Base-by-base conservation (phyloP, 2,113 vertebrate genomes). In the Poeciliopsis retropinna region DNA sequence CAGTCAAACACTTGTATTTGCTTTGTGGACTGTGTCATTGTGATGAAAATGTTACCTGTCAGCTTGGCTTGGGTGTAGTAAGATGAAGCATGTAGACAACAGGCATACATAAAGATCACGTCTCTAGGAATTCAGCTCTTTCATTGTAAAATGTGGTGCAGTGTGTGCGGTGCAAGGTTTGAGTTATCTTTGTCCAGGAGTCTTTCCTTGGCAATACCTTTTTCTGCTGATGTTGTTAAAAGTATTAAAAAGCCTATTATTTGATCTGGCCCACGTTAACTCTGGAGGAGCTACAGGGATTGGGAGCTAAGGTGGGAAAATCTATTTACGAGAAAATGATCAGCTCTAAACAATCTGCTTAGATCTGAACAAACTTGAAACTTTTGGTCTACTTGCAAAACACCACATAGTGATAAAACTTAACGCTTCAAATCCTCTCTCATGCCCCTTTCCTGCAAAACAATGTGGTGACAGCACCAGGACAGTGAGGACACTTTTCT, bases 1-100 rank as follows among this genome's bases (percentile, higher is more conserved):
- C 29, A 68, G 65, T 80, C 39, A 79, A 34, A 31, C 30, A 62
- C 62, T 65, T 51, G 32, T 75, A 1, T 69, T 15, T 44, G 41
- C 57, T 60, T 57, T 57, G 51, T n/a, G 25, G 25, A 25, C 22
- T 57, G 60, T 65, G 63, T 78, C 71, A 62, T 27, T 65, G 31
- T 64, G 32, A 73, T n/a, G 12, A 39, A 51, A 31, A 31, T 60
- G 13, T 5, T 62, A 5, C 22, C 62, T 13, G 28, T 3, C 34
- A 10, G 2, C 51, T 32, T 30, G 17, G 39, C n/a, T 51, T 57
- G 0, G n/a, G 62, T 39, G 27, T 57, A 28, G 6, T 57, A 31
- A 51, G 41, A n/a, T 69, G 15, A 61, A 8, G 9, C 54, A 34
- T 60, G 11, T 1, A 1, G 30, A 9, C 2, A 61, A 32, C 44